Evolutionary conservation across 2,113 vertebrate genomes (phyloP), one percentile per base, ranked within the genome.

Genomic region (Petrocephalus microphthalmus): DNA sequence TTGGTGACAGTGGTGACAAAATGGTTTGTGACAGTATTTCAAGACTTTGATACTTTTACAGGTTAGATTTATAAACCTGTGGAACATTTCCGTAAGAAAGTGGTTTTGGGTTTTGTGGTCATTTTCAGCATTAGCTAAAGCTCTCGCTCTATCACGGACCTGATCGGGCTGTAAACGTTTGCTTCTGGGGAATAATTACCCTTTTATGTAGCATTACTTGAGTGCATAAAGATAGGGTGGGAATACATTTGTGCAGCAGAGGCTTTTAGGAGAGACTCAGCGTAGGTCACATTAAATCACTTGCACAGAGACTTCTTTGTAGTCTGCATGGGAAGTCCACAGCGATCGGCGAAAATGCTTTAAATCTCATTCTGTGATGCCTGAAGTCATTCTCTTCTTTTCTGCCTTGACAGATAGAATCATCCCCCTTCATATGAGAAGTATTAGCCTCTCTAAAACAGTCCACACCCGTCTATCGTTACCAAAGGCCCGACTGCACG

Each of bases 101-200:
- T 42, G 60, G 56, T 37, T 53, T 64, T 56, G 25, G 54, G 89
- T 78, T 47, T 49, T 49, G 47, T 25, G 49, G 45, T 84, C 53
- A 25, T 84, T 64, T 83, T 89, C 52, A 10, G 42, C 89, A 54
- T 87, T 52, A 78, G 71, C 53, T 57, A 87, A 85, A 89, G 89
- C 60, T 82, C 81, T 90, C 71, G 88, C 88, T 92, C 29, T 57
- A 86, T 57, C 84, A 37, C 88, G 91, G 91, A 93, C 92, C 88
- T 91, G 91, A 92, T 91, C 89, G 93, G 94, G 93, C 91, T 93
- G 92, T 89, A 90, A 90, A 92, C 89, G 91, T 90, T 90, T 84
- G 54, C 89, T 90, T 90, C 88, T 84, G 88, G 89, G 88, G 89
- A 91, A 89, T 90, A 64, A 89, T 92, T 88, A 90, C 57, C 84